Evolutionary conservation across 2,797 vertebrate genomes (phyloP).

Genomic region (Masticophis lateralis): DNA sequence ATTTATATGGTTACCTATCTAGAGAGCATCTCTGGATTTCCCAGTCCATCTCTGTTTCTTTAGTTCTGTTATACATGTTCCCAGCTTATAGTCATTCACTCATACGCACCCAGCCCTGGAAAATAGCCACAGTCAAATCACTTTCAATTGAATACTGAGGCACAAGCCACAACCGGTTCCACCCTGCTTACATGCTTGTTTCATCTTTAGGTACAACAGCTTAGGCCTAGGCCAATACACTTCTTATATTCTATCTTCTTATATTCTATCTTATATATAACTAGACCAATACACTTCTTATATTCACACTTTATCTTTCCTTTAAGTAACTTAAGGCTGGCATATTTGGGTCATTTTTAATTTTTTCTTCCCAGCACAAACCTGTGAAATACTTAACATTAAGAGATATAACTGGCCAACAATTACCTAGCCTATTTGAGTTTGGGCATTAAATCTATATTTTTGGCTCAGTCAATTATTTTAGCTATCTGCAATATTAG

Average conservation of each 20-base stretch:
- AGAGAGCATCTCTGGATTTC: no score
- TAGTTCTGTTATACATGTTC: no score
- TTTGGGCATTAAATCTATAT: not conserved
- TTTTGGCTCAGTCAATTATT: not conserved
- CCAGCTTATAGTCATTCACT: no score
- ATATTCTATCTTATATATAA: no score
- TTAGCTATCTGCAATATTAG: not conserved
- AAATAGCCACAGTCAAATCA: no score
- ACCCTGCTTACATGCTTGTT: not conserved
- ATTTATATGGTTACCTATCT: no score
- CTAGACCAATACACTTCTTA: not conserved
- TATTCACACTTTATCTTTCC: not conserved
- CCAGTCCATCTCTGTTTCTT: no score
- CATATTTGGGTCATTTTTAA: not conserved
- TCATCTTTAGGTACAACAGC: not conserved
- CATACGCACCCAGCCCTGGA: no score
- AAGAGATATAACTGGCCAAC: not conserved
- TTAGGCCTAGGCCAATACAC: not conserved
- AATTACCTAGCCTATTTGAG: not conserved
- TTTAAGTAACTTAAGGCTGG: not conserved
- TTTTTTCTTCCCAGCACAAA: not conserved
- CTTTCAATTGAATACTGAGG: no score
- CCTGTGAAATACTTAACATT: not conserved
- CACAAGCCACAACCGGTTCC: no score
- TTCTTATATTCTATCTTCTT: not conserved